A percentile compares a stretch with the other conserved stretches of the same genome.
These are phyloP conservation scores for Microcebus tavaratra DNA, from an alignment of 2,113 vertebrate species.

Conservation along the genomic window DNA sequence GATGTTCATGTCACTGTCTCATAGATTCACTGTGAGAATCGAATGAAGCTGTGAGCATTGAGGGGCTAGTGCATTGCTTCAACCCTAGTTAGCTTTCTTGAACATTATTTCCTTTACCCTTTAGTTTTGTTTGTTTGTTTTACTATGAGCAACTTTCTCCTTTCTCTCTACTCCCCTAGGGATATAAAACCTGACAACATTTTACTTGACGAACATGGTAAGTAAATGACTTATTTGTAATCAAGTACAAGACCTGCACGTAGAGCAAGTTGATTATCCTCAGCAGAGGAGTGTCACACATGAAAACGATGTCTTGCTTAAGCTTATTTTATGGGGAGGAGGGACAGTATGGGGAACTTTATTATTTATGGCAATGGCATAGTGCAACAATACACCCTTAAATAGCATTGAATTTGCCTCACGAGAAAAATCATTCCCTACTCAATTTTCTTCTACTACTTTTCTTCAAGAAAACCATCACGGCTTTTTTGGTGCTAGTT, in stretches of 20 bases:
- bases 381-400: not conserved
- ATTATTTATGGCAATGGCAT: not conserved
- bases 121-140: not conserved
- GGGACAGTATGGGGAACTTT: not conserved
- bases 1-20: not conserved
- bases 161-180: constrained; percentile 83
- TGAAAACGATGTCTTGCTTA: not conserved
- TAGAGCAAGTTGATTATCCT: not conserved
- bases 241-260: not conserved
- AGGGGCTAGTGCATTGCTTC: not conserved
- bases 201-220: constrained; percentile 97
- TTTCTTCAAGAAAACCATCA: not conserved
- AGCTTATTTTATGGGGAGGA: not conserved
- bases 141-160: constrained; percentile 23
- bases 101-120: not conserved
- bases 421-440: not conserved
- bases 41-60: not conserved
- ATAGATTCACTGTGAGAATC: not conserved
- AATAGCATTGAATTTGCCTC: not conserved
- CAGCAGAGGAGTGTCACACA: not conserved
- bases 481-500: not conserved
- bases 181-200: constrained; percentile 99
- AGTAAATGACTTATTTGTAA: constrained; percentile 76
- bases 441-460: not conserved
- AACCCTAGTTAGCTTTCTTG: not conserved